Percentiles rank a stretch among this genome's conserved stretches.
These are phyloP conservation scores for Nettapus auritus DNA, from an alignment of 2,113 vertebrate species.

Conservation along the genomic window DNA sequence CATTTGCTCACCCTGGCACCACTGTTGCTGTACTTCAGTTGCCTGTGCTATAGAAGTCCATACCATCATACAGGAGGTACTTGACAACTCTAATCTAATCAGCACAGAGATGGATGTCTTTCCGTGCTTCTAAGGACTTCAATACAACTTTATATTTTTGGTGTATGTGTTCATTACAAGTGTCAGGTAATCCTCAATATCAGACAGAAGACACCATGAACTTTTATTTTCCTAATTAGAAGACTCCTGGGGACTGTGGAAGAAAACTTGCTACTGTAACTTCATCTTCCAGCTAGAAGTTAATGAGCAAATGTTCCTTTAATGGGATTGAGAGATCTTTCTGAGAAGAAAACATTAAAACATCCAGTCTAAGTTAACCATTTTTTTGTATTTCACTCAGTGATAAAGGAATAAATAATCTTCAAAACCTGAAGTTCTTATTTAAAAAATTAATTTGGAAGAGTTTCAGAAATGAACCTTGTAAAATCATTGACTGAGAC, in stretches of 20 bases:
- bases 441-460: not conserved
- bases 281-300: not conserved
- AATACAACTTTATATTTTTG: not conserved
- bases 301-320: not conserved
- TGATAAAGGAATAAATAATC: not conserved
- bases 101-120: not conserved
- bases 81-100: not conserved
- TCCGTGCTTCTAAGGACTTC: not conserved
- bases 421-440: not conserved
- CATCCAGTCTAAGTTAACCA: not conserved
- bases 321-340: not conserved
- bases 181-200: not conserved
- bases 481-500: not conserved
- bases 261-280: not conserved
- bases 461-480: not conserved
- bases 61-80: not conserved
- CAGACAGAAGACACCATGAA: not conserved
- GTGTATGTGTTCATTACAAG: not conserved
- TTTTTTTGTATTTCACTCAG: not conserved
- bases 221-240: not conserved
- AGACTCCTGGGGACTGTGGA: not conserved
- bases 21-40: slow-evolving; percentile 18
- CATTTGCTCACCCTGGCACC: not conserved
- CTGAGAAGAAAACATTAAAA: not conserved
- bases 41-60: not conserved